phyloP scores from a whole-genome alignment of 2,797 vertebrate genomes.

The Sorex maritimensis region DNA sequence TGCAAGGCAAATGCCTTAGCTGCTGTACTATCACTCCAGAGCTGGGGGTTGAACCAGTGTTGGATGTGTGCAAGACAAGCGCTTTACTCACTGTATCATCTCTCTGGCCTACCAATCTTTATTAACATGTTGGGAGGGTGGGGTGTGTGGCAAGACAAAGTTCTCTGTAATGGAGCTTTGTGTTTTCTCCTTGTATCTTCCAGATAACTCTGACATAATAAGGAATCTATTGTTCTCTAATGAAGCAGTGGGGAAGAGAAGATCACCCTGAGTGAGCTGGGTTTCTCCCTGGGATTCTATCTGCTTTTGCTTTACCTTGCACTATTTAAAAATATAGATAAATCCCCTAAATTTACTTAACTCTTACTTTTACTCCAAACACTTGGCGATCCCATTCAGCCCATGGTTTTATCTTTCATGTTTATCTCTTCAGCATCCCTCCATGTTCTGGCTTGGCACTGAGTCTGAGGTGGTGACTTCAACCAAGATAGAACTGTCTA shows the following conservation, averaged over 20 bases:
- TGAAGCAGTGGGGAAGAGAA: neutral
- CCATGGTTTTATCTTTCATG: neutral
- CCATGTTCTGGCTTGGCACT: neutral
- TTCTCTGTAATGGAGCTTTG: neutral
- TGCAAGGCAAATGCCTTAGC: too few species aligned
- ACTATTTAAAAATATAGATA: neutral
- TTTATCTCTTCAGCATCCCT: neutral
- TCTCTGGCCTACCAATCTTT: neutral
- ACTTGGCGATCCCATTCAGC: neutral
- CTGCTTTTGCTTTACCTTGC: conserved; percentile 14
- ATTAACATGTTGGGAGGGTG: neutral
- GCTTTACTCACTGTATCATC: too few species aligned
- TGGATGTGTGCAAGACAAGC: too few species aligned
- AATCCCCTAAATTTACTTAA: neutral
- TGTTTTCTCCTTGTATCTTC: neutral
- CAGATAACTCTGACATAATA: neutral
- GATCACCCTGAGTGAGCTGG: neutral
- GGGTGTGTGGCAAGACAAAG: neutral
- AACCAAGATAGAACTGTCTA: neutral
- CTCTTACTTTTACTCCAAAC: neutral
- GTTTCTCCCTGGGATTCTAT: neutral
- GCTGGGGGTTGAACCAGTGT: too few species aligned
- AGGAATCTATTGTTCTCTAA: neutral
- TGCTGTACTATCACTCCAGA: too few species aligned
- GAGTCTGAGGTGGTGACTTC: neutral